Conservation (phyloP, 2,888 invertebrate species). For the Lycaena phlaeas region DNA sequence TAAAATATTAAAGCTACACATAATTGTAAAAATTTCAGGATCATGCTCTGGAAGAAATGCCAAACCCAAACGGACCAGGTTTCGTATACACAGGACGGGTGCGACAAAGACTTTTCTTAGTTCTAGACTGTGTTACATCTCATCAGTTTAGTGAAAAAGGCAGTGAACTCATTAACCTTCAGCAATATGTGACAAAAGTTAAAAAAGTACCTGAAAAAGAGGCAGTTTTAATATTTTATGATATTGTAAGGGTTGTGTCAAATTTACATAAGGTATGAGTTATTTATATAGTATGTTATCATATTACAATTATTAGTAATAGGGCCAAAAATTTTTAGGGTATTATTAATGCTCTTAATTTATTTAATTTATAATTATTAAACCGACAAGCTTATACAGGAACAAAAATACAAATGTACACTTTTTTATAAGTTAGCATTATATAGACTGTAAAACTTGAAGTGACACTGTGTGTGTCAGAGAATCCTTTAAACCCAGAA, state of each 20-base stretch:
- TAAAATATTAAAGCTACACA: too few species aligned
- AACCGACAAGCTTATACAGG: too few species aligned
- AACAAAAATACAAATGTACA: too few species aligned
- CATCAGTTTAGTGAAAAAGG: slow-evolving; percentile 75
- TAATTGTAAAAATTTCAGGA: too few species aligned
- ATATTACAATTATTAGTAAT: too few species aligned
- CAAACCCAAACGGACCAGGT: slow-evolving; percentile 55
- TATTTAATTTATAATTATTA: too few species aligned
- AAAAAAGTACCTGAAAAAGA: slow-evolving; percentile 83
- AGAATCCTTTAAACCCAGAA: too few species aligned
- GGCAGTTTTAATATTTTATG: slow-evolving; percentile 81
- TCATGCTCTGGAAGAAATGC: slow-evolving; percentile 77
- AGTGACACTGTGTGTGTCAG: too few species aligned
- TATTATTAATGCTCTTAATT: too few species aligned
- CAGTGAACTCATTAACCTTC: slow-evolving; percentile 77
- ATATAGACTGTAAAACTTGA: too few species aligned
- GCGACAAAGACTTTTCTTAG: slow-evolving; percentile 76
- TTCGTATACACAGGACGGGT: slow-evolving; percentile 72
- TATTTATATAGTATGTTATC: neutral
- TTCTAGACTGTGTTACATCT: slow-evolving; percentile 80
- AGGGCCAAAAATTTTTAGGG: too few species aligned
- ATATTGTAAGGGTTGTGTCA: slow-evolving; percentile 81
- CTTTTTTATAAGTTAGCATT: too few species aligned
- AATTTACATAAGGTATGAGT: slow-evolving; percentile 79
- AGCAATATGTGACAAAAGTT: slow-evolving; percentile 83